Evolutionary conservation across 1,140 invertebrate genomes (phyloP).

Genomic region (Oreohelix idahoensis): DNA sequence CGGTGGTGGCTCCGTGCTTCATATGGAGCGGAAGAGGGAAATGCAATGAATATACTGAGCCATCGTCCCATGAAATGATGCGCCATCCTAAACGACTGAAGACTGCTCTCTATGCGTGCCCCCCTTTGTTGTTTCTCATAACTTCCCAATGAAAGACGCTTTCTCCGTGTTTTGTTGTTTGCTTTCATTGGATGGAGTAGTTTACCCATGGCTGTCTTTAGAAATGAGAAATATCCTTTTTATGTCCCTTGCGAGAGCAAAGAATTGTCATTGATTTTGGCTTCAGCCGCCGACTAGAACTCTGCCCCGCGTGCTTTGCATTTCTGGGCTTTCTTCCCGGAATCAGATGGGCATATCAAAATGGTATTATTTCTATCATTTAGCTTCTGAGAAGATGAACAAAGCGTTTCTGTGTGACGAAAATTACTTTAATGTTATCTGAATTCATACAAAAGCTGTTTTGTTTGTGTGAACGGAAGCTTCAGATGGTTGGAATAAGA

Average conservation of each 20-base stretch:
- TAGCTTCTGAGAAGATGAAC: not conserved
- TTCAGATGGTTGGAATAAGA: no score
- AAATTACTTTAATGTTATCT: no score
- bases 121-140: not conserved
- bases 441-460: no score
- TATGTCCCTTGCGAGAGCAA: not conserved
- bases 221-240: conserved; percentile 12
- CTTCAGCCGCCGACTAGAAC: not conserved
- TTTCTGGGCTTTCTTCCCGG: not conserved
- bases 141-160: not conserved
- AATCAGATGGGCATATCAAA: not conserved
- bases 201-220: not conserved
- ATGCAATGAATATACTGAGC: no score
- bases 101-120: not conserved
- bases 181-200: not conserved
- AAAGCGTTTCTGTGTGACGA: no score
- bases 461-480: no score
- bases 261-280: conserved; percentile 17
- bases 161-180: not conserved
- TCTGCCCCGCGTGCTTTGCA: not conserved
- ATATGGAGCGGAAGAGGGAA: no score
- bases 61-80: no score
- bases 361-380: conserved; percentile 2
- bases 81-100: not conserved
- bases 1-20: no score